phyloP scores from a whole-genome alignment of 2,113 vertebrate genomes.

The Brienomyrus brachyistius region DNA sequence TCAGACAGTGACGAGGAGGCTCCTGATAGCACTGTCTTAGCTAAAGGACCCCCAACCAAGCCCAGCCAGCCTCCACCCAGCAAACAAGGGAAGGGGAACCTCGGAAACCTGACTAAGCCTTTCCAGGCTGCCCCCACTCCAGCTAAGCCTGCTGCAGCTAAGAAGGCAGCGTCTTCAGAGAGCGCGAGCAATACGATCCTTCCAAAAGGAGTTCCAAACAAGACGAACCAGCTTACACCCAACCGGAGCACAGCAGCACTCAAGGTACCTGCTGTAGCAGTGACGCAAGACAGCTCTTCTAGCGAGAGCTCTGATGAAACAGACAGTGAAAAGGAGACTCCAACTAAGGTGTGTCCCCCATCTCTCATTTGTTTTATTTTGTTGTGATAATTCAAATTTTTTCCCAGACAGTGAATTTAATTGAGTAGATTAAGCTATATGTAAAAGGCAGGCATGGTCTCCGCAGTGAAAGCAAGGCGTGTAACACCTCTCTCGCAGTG shows the following conservation, averaged over 20 bases:
- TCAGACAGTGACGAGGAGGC: conserved; percentile 18
- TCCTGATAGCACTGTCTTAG: neutral
- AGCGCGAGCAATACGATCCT: neutral
- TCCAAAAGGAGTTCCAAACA: neutral
- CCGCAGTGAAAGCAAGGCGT: neutral
- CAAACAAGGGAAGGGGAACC: neutral
- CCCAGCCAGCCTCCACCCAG: neutral
- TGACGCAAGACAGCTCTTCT: neutral
- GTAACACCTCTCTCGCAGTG: neutral
- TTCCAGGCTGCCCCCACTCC: neutral
- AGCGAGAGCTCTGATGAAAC: conserved; percentile 9
- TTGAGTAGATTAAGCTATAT: neutral
- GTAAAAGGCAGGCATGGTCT: neutral
- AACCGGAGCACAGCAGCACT: neutral
- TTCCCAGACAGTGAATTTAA: neutral
- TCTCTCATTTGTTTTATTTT: neutral
- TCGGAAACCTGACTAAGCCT: neutral
- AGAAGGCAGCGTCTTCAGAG: neutral
- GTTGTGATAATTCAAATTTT: neutral
- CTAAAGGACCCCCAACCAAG: conserved; percentile 8
- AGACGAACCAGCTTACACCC: neutral
- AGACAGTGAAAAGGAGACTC: neutral
- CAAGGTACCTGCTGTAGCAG: neutral
- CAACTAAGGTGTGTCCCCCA: neutral
- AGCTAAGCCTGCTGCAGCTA: neutral